A percentile compares a stretch with the other conserved stretches of the same genome.
Evolutionary conservation across 2,888 invertebrate species (phyloP).

Genomic region (Acrocyrtus sp.): DNA sequence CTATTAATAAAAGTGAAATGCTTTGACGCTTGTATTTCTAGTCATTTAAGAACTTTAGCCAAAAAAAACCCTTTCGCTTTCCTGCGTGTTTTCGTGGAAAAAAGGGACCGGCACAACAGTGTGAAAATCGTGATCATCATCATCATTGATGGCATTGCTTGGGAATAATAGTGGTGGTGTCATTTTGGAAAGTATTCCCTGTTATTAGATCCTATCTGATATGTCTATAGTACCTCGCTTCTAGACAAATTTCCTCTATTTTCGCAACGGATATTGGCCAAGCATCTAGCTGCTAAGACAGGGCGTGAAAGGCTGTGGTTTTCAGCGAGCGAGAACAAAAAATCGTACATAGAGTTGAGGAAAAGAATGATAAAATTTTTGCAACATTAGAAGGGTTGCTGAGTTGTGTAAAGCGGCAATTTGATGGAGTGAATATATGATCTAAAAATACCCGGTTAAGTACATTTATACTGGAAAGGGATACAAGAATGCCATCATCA

Average conservation of each 20-base stretch:
- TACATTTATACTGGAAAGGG: too few species aligned
- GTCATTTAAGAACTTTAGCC: too few species aligned
- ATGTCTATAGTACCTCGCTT: neutral
- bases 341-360: neutral
- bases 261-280: neutral
- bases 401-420: neutral
- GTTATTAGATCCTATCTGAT: neutral
- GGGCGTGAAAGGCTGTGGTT: slow-evolving; percentile 17
- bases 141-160: neutral
- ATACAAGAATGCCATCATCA: neutral
- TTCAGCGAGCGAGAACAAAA: slow-evolving; percentile 1
- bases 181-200: neutral
- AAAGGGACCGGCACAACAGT: neutral
- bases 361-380: too few species aligned
- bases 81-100: slow-evolving; percentile 4
- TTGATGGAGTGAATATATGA: neutral
- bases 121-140: slow-evolving; percentile 5
- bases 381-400: neutral
- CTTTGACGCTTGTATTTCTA: neutral
- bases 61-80: neutral
- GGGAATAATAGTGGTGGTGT: neutral
- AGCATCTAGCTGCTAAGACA: slow-evolving; percentile 11
- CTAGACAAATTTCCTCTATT: slow-evolving; percentile 4
- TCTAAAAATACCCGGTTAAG: too few species aligned
- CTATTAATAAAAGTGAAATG: neutral